These are phyloP conservation scores for Thalassarche chlororhynchos DNA, from an alignment of 2,113 vertebrate genomes.

Conservation along the genomic window DNA sequence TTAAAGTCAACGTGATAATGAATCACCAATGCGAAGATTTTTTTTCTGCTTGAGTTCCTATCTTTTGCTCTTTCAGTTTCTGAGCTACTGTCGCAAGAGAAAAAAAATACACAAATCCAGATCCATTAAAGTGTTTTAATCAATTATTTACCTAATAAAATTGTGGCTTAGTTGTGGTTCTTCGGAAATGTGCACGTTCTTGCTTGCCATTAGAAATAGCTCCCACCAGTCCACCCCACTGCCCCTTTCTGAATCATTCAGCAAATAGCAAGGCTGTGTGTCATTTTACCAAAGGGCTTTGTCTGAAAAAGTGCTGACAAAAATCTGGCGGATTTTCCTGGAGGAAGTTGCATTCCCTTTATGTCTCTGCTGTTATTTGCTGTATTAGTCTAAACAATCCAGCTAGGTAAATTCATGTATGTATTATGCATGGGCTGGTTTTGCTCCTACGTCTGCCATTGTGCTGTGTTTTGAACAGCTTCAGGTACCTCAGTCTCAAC, in stretches of 20 bases:
- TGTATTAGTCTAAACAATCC: background rate
- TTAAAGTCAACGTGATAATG: conserved; percentile 26
- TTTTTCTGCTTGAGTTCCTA: background rate
- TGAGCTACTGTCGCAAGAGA: background rate
- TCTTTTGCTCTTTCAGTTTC: background rate
- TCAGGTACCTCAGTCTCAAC: background rate
- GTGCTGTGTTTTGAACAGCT: background rate
- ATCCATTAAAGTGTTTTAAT: background rate
- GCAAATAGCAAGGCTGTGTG: background rate
- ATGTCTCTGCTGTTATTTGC: background rate
- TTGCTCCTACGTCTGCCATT: background rate
- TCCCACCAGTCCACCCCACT: background rate
- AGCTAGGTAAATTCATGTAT: background rate
- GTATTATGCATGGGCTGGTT: background rate
- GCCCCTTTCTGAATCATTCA: background rate
- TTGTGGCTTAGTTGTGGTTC: background rate
- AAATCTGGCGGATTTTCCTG: background rate
- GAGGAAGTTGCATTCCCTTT: background rate
- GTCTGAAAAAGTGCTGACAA: background rate
- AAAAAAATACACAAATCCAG: background rate
- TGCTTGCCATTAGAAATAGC: background rate
- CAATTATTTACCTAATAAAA: background rate
- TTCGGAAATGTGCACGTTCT: background rate
- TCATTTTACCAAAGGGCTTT: background rate
- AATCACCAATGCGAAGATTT: background rate